Evolutionary conservation across 1,140 invertebrate species (phyloP).

Genomic region (Andrena cerasifolii): DNA sequence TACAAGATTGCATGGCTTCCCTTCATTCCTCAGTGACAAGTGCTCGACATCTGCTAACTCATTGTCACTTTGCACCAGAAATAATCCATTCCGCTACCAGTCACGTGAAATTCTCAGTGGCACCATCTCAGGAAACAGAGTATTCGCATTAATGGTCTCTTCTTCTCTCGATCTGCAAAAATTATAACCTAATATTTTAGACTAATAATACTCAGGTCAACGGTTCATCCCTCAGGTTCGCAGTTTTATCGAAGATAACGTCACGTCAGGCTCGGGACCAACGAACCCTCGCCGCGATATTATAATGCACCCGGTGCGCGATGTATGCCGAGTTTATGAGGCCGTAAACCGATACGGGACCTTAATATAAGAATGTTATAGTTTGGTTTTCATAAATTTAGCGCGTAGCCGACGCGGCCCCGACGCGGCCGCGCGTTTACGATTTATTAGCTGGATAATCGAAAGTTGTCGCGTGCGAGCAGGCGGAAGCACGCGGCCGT

Average conservation of each 20-base stretch:
- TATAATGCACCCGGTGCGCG: slow-evolving; percentile 70
- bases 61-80: no score
- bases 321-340: slow-evolving; percentile 71
- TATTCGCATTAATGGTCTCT: no score
- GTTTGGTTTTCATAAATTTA: slow-evolving; percentile 75
- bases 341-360: slow-evolving; percentile 73
- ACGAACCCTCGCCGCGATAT: slow-evolving; percentile 38
- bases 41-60: no score
- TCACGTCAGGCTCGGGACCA: not conserved
- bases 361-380: slow-evolving; percentile 77
- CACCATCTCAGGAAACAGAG: no score
- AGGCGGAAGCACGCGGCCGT: not conserved
- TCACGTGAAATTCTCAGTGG: no score
- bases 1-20: no score
- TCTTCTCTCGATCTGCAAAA: no score
- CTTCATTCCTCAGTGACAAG: no score
- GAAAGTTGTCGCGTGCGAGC: slow-evolving; percentile 44
- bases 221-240: not conserved
- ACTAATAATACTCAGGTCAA: no score
- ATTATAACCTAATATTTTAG: no score
- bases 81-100: no score
- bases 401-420: slow-evolving; percentile 2
- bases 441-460: slow-evolving; percentile 51
- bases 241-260: slow-evolving; percentile 57
- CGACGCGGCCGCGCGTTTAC: slow-evolving; percentile 25